Conservation (phyloP, 2,888 invertebrate genomes). For the Lacanobia oleracea region DNA sequence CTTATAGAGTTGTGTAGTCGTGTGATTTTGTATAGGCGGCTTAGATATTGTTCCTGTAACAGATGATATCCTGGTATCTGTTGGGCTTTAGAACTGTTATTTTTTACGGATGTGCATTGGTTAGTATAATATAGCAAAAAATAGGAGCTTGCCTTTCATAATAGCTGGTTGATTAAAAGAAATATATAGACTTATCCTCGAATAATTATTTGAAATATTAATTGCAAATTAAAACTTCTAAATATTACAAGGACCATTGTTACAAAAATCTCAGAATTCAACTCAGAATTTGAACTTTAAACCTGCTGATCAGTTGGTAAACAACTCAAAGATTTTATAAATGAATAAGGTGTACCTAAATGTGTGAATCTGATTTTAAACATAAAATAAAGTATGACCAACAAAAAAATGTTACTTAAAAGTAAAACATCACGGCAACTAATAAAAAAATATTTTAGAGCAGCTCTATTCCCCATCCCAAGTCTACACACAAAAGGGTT, state of each 20-base stretch:
- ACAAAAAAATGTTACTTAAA: neutral
- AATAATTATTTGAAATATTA: too few species aligned
- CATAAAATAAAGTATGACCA: neutral
- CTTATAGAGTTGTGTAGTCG: slow-evolving; percentile 17
- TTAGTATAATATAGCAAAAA: neutral
- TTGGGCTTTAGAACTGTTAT: neutral
- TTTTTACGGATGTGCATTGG: neutral
- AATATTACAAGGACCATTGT: too few species aligned
- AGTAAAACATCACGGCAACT: too few species aligned
- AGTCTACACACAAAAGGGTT: slow-evolving; percentile 67
- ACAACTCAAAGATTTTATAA: too few species aligned
- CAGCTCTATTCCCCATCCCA: slow-evolving; percentile 25
- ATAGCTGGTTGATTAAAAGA: neutral
- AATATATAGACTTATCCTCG: too few species aligned
- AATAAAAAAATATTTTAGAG: rapidly evolving
- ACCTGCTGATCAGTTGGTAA: too few species aligned
- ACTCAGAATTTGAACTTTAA: too few species aligned
- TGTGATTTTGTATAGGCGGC: slow-evolving; percentile 33
- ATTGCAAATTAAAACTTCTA: too few species aligned
- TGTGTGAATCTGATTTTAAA: neutral
- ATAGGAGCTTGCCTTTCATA: neutral
- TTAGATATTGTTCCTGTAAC: neutral
- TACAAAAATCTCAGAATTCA: too few species aligned
- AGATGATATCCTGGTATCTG: neutral
- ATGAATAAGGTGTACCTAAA: too few species aligned